Percentiles rank a stretch among this genome's conserved stretches.
phyloP scores from a whole-genome alignment of 2,888 invertebrate species.

The Dimorphilus gyrociliatus region DNA sequence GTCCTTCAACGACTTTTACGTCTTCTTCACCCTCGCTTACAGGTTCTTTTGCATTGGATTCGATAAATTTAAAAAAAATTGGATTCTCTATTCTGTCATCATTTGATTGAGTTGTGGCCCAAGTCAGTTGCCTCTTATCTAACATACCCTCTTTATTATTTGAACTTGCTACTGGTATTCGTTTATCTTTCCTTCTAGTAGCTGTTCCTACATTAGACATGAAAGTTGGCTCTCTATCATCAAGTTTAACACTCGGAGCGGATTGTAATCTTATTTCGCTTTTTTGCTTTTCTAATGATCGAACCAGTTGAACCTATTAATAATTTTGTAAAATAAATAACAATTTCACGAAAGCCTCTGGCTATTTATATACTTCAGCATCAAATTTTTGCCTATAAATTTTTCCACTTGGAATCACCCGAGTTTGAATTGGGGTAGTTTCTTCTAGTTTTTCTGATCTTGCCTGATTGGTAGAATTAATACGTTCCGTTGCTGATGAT shows the following conservation, averaged over 20 bases:
- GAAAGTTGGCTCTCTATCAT: conserved; percentile 16
- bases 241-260: not conserved
- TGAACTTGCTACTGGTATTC: conserved; percentile 2
- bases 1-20: too few species aligned
- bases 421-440: too few species aligned
- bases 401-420: conserved; percentile 30
- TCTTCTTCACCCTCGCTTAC: too few species aligned
- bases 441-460: too few species aligned
- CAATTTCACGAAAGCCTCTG: too few species aligned
- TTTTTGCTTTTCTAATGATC: conserved; percentile 7
- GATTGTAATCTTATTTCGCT: not conserved
- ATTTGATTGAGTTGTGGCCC: conserved; percentile 32
- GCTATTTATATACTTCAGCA: conserved; percentile 28
- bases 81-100: conserved; percentile 33
- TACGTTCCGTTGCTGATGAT: too few species aligned
- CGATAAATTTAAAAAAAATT: conserved; percentile 32
- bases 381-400: conserved; percentile 38
- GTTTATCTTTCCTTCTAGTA: conserved; percentile 11
- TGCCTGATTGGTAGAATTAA: too few species aligned
- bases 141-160: conserved; percentile 25
- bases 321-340: too few species aligned
- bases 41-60: too few species aligned
- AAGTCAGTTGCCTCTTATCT: conserved; percentile 23
- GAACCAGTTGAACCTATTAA: conserved; percentile 22
- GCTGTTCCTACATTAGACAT: conserved; percentile 18